Conservation (phyloP, 2,113 vertebrate species). For the Danionella cerebrum region DNA sequence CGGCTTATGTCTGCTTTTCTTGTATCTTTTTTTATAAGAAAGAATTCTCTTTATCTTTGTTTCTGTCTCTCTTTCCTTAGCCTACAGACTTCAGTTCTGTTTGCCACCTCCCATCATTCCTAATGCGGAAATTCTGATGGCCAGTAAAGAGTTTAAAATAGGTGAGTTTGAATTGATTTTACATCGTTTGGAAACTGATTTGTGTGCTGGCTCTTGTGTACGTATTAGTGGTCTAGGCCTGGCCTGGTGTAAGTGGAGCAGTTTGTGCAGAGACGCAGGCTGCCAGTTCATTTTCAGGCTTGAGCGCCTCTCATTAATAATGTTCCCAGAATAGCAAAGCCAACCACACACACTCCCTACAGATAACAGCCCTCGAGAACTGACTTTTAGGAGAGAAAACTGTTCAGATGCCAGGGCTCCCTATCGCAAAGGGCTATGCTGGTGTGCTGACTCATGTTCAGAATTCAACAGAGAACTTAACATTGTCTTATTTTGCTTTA, state of each 20-base stretch:
- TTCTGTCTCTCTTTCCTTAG: slow-evolving; percentile 53
- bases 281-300: slow-evolving; percentile 44
- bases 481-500: background rate
- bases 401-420: slow-evolving; percentile 27
- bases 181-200: slow-evolving; percentile 10
- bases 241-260: slow-evolving; percentile 21
- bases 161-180: slow-evolving; percentile 59
- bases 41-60: background rate
- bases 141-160: slow-evolving; percentile 91
- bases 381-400: slow-evolving; percentile 22
- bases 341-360: slow-evolving; percentile 14
- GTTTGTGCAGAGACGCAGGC: slow-evolving; percentile 29
- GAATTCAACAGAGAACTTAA: background rate
- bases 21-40: too few species aligned
- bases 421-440: slow-evolving; percentile 32
- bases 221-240: slow-evolving; percentile 38
- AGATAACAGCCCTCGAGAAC: slow-evolving; percentile 23
- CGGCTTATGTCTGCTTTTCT: too few species aligned
- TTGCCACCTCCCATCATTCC: slow-evolving; percentile 84
- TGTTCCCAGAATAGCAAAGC: slow-evolving; percentile 38
- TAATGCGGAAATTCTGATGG: slow-evolving; percentile 89
- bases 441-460: slow-evolving; percentile 37
- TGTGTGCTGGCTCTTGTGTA: background rate
- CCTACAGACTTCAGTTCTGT: slow-evolving; percentile 87
- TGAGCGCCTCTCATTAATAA: slow-evolving; percentile 43